Evolutionary conservation across 1,140 invertebrate species (phyloP).

Genomic region (Lanistes nyassanus): DNA sequence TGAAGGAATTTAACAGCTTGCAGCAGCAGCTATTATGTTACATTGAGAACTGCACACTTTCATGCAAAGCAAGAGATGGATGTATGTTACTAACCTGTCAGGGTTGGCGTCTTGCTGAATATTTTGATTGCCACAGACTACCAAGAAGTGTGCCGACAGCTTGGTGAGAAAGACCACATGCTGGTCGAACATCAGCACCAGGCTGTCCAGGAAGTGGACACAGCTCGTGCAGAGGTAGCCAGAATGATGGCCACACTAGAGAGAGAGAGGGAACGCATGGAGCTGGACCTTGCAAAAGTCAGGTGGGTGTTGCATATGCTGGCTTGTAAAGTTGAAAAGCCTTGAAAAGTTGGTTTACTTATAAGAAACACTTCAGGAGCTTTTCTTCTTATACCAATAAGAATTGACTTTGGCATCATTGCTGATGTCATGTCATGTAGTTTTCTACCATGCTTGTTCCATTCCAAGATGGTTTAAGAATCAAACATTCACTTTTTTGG

Average conservation of each 20-base stretch:
- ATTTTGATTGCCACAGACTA: slow-evolving; percentile 47
- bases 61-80: background rate
- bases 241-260: slow-evolving; percentile 37
- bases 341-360: background rate
- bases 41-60: background rate
- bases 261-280: slow-evolving; percentile 39
- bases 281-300: slow-evolving; percentile 40
- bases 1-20: no score
- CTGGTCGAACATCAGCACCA: slow-evolving; percentile 45
- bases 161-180: slow-evolving; percentile 55
- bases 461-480: no score
- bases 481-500: no score
- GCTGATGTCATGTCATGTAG: no score
- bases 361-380: background rate
- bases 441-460: no score
- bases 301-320: slow-evolving; percentile 37
- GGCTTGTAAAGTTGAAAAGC: background rate
- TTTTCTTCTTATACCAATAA: no score
- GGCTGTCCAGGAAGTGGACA: slow-evolving; percentile 39
- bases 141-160: slow-evolving; percentile 49
- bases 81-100: background rate
- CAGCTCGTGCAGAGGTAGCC: slow-evolving; percentile 42
- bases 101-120: background rate
- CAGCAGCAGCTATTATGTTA: no score
- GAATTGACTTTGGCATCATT: no score